These are phyloP conservation scores for Hippotragus niger DNA, from an alignment of 2,113 vertebrate genomes.

Conservation along the genomic window DNA sequence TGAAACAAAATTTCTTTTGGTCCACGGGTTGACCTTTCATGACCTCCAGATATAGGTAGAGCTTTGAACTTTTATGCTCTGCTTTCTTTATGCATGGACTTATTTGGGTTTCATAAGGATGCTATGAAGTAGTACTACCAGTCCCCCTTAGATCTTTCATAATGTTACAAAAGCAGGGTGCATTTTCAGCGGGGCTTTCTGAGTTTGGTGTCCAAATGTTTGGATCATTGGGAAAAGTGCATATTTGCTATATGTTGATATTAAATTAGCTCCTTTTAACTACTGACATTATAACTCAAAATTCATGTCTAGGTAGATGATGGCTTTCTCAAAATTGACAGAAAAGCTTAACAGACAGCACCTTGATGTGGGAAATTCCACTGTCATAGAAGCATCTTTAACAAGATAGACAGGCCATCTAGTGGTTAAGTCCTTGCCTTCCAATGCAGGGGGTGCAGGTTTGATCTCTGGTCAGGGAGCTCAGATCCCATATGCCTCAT, in stretches of 20 bases:
- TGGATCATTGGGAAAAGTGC: neutral
- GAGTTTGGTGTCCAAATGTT: neutral
- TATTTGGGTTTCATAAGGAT: neutral
- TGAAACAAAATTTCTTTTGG: neutral
- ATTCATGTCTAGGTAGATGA: neutral
- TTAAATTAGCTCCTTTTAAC: neutral
- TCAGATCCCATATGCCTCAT: neutral
- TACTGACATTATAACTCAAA: neutral
- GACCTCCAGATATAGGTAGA: conserved; percentile 5
- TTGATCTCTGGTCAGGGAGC: neutral
- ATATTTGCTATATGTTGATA: neutral
- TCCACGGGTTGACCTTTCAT: neutral
- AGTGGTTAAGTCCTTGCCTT: neutral
- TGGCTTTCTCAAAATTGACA: neutral
- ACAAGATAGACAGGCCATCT: neutral
- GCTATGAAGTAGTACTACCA: neutral
- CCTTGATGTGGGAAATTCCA: neutral
- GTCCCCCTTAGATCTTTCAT: neutral
- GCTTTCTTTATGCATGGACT: neutral
- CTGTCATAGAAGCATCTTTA: conserved; percentile 26
- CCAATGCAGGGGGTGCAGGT: neutral
- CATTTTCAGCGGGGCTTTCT: neutral
- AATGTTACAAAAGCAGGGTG: neutral
- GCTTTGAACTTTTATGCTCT: conserved; percentile 17
- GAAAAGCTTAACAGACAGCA: neutral